Conservation (phyloP, 2,888 invertebrate species). For the Diaperis boleti region DNA sequence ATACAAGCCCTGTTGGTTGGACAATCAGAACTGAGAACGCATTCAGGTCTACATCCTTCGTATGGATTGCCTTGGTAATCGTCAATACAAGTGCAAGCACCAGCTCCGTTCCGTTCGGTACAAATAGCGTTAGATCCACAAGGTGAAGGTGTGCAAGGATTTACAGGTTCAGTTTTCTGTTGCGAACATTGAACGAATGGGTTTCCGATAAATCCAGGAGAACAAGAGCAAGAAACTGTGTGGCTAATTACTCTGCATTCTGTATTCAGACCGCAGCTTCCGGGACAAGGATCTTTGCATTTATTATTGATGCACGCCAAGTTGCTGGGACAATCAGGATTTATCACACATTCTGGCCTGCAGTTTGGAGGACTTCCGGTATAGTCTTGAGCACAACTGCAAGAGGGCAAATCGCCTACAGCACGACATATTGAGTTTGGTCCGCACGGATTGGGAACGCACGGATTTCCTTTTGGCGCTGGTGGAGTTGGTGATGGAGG, state of each 20-base stretch:
- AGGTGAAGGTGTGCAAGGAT: constrained; percentile 88
- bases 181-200: constrained; percentile 83
- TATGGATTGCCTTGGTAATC: constrained; percentile 89
- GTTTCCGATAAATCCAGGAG: constrained; percentile 82
- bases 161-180: constrained; percentile 71
- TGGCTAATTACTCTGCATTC: constrained; percentile 85
- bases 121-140: constrained; percentile 89
- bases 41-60: constrained; percentile 88
- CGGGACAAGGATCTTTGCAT: constrained; percentile 86
- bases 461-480: constrained; percentile 70
- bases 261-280: constrained; percentile 83
- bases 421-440: constrained; percentile 81
- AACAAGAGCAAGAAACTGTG: constrained; percentile 85
- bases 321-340: constrained; percentile 82
- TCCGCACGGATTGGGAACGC: constrained; percentile 85
- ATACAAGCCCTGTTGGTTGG: constrained; percentile 85
- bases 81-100: constrained; percentile 83
- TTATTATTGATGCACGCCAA: constrained; percentile 85
- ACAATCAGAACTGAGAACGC: constrained; percentile 88
- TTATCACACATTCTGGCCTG: constrained; percentile 85
- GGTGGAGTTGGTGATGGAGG: constrained; percentile 62
- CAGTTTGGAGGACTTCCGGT: constrained; percentile 85
- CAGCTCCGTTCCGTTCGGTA: constrained; percentile 81
- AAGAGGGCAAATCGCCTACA: constrained; percentile 76
- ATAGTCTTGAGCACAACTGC: constrained; percentile 82